A percentile compares a stretch with the other conserved stretches of the same genome.
Evolutionary conservation across 2,113 vertebrate species (phyloP).

Genomic region (Megatriorchis doriae): DNA sequence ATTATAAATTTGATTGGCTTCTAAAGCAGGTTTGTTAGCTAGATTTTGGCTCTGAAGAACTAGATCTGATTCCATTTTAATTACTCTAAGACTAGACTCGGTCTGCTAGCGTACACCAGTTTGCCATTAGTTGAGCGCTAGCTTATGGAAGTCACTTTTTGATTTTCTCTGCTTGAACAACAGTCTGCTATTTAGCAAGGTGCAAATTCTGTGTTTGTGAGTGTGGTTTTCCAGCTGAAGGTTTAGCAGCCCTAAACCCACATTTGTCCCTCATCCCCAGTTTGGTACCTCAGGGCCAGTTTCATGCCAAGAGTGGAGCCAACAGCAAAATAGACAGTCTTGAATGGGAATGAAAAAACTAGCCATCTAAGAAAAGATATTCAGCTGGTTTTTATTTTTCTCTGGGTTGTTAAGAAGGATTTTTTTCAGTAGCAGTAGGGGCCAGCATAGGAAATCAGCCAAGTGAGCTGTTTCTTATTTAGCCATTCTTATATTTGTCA

Average conservation of each 20-base stretch:
- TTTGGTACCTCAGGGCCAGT: not conserved
- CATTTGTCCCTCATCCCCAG: not conserved
- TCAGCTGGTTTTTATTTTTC: not conserved
- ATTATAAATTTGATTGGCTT: not conserved
- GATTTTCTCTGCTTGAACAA: not conserved
- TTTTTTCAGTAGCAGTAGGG: not conserved
- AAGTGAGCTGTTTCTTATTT: slow-evolving; percentile 6
- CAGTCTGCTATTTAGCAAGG: not conserved
- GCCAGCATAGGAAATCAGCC: not conserved
- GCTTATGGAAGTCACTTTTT: not conserved
- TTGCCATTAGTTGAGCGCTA: not conserved
- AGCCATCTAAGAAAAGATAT: not conserved
- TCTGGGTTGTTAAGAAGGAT: not conserved
- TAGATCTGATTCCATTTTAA: not conserved
- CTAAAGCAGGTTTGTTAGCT: not conserved
- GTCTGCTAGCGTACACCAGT: not conserved
- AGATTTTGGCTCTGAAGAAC: not conserved
- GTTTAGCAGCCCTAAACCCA: not conserved
- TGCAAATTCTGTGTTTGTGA: not conserved
- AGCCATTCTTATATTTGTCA: not conserved
- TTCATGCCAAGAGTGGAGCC: not conserved
- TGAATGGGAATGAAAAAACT: not conserved
- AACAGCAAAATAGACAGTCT: not conserved
- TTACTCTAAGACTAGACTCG: not conserved
- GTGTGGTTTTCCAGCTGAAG: not conserved